phyloP scores from a whole-genome alignment of 2,113 vertebrate species.

The Ciconia maguari region DNA sequence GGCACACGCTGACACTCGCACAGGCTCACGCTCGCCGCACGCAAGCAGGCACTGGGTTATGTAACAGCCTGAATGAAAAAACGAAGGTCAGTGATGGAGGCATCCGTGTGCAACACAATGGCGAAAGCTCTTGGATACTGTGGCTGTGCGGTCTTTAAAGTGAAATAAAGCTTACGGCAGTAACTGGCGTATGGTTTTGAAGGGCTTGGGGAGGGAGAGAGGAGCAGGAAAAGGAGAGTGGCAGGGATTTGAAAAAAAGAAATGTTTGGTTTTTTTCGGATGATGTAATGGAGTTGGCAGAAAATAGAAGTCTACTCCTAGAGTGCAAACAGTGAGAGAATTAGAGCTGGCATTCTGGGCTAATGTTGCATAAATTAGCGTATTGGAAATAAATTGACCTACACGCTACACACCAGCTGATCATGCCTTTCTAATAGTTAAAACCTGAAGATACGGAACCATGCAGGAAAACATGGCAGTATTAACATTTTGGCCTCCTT shows the following conservation, averaged over 20 bases:
- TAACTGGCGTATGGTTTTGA: not conserved
- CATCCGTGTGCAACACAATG: constrained; percentile 58
- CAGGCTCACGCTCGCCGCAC: not conserved
- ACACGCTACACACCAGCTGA: constrained; percentile 14
- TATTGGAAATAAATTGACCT: constrained; percentile 67
- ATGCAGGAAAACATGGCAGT: not conserved
- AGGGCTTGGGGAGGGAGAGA: not conserved
- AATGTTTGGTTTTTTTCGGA: constrained; percentile 72
- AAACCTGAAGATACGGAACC: not conserved
- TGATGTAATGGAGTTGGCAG: constrained; percentile 79
- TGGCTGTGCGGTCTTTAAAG: not conserved
- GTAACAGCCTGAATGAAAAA: constrained; percentile 70
- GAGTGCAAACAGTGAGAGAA: constrained; percentile 72
- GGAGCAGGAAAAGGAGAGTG: not conserved
- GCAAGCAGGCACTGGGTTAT: constrained; percentile 72
- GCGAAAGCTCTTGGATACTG: constrained; percentile 42
- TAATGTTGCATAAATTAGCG: constrained; percentile 69
- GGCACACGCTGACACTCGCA: constrained; percentile 25
- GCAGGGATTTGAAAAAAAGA: not conserved
- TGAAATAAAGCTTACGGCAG: not conserved
- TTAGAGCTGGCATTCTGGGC: constrained; percentile 69
- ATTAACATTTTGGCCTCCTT: not conserved
- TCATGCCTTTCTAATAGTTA: constrained; percentile 16
- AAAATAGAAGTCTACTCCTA: constrained; percentile 71
- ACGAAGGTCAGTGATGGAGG: constrained; percentile 72